Evolutionary conservation across 1,140 invertebrate species (phyloP).

Genomic region (Drosophila mauritiana): DNA sequence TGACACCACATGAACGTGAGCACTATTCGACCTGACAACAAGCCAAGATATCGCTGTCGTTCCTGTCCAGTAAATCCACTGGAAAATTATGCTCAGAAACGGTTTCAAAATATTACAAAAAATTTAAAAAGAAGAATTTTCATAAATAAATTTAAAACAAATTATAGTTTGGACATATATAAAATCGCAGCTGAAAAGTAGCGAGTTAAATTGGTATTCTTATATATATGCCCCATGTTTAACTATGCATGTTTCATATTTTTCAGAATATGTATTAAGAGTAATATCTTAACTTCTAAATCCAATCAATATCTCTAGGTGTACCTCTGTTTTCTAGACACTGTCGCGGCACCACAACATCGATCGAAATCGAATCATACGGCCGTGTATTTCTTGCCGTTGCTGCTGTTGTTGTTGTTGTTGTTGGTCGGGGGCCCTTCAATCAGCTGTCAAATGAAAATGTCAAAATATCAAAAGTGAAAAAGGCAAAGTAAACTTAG

Average conservation of each 20-base stretch:
- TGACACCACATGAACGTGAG: conserved; percentile 54
- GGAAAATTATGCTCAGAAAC: not conserved
- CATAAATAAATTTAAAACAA: too few species aligned
- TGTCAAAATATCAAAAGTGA: conserved; percentile 83
- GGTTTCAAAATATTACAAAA: not conserved
- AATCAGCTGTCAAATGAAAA: conserved; percentile 83
- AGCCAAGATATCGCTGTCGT: conserved; percentile 62
- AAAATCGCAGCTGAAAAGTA: not conserved
- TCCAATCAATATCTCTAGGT: not conserved
- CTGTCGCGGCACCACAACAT: conserved; percentile 40
- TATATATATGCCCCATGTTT: too few species aligned
- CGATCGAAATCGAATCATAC: conserved; percentile 73
- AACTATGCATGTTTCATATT: too few species aligned
- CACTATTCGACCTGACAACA: conserved; percentile 55
- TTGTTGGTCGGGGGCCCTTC: conserved; percentile 63
- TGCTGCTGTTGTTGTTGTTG: conserved; percentile 19
- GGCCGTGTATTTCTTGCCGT: conserved; percentile 14
- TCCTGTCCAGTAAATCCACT: conserved; percentile 29
- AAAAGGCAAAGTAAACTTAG: conserved; percentile 82
- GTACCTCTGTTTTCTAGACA: conserved; percentile 5
- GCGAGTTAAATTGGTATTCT: too few species aligned
- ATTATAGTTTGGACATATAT: too few species aligned
- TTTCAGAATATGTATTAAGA: too few species aligned
- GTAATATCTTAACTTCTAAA: too few species aligned
- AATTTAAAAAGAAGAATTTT: too few species aligned